These are phyloP conservation scores for Helicoverpa armigera DNA, from an alignment of 1,140 invertebrate species.

Conservation along the genomic window DNA sequence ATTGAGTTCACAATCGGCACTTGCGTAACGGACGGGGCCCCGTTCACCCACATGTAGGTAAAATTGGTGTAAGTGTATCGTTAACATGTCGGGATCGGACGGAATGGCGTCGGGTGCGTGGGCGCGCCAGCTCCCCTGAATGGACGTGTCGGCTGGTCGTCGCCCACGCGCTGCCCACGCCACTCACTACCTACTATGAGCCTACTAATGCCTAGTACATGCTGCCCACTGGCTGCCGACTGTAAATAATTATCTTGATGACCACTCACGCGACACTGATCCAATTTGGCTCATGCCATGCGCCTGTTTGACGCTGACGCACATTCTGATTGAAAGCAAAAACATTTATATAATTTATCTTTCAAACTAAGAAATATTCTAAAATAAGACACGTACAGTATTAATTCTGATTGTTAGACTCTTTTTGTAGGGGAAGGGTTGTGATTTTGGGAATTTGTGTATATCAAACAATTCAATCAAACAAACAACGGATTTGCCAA, in stretches of 20 bases:
- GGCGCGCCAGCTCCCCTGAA: conserved; percentile 71
- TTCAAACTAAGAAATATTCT: no score
- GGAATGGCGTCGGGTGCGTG: conserved; percentile 66
- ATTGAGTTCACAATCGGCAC: conserved; percentile 31
- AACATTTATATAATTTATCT: conserved; percentile 7
- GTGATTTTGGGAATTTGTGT: no score
- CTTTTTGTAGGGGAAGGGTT: no score
- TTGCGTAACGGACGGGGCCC: conserved; percentile 45
- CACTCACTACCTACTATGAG: conserved; percentile 50
- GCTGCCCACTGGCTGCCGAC: conserved; percentile 46
- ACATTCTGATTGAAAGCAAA: background rate
- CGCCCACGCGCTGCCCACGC: conserved; percentile 67
- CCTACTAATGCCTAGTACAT: conserved; percentile 53
- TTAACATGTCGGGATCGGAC: conserved; percentile 73
- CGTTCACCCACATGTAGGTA: conserved; percentile 58
- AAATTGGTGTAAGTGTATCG: conserved; percentile 63
- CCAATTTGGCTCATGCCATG: conserved; percentile 51
- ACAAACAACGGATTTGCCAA: no score
- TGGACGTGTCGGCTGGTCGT: conserved; percentile 65
- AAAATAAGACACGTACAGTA: no score
- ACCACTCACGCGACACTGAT: conserved; percentile 61
- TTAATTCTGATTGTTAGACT: no score
- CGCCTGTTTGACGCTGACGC: conserved; percentile 4
- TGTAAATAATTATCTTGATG: conserved; percentile 63
- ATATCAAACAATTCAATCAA: no score